Percentiles rank a stretch among this genome's conserved stretches.
These are phyloP conservation scores for Talpa occidentalis DNA, from an alignment of 2,113 vertebrate genomes.

Conservation along the genomic window DNA sequence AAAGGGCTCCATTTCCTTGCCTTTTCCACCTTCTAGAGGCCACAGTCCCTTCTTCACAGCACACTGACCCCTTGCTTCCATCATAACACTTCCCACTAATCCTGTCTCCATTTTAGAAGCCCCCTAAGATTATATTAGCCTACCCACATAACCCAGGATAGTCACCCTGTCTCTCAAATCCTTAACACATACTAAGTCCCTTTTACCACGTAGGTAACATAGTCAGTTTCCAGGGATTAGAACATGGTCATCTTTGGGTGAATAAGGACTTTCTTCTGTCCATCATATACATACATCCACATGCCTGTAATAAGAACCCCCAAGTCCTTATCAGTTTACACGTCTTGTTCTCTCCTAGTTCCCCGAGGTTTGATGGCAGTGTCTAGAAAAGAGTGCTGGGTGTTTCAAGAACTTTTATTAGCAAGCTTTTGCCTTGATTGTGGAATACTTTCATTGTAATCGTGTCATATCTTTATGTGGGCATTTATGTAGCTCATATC, in stretches of 20 bases:
- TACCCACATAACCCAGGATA: neutral
- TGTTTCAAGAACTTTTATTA: neutral
- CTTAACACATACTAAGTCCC: neutral
- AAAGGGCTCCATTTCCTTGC: neutral
- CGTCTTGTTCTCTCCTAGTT: neutral
- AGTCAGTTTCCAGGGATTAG: neutral
- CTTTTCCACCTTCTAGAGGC: neutral
- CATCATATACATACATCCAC: neutral
- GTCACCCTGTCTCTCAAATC: neutral
- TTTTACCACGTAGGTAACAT: neutral
- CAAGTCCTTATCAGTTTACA: neutral
- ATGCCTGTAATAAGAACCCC: neutral
- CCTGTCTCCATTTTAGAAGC: neutral
- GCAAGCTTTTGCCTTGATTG: neutral
- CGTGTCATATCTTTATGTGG: neutral
- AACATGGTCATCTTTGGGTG: neutral
- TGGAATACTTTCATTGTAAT: neutral
- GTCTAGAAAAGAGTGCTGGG: neutral
- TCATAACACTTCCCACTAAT: neutral
- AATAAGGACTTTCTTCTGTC: neutral
- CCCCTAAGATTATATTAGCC: neutral
- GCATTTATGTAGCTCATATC: neutral
- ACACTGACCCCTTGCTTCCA: neutral
- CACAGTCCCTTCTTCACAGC: neutral
- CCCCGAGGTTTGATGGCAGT: neutral